A percentile compares a stretch with the other conserved stretches of the same genome.
Evolutionary conservation across 2,888 invertebrate genomes (phyloP).

Genomic region (Drosophila neonasuta): DNA sequence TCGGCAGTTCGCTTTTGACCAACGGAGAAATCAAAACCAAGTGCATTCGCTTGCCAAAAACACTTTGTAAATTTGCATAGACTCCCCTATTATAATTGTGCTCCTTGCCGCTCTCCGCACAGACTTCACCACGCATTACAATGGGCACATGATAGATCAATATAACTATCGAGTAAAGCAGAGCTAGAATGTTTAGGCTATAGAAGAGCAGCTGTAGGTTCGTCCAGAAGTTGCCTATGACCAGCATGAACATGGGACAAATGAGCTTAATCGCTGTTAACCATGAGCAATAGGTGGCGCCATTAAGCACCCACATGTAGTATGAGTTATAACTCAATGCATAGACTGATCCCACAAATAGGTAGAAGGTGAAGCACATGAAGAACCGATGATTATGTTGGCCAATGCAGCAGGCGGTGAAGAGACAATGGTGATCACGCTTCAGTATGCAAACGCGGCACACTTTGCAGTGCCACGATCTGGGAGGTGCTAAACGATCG

Average conservation of each 20-base stretch:
- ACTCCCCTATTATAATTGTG: constrained; percentile 87
- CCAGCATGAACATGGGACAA: constrained; percentile 88
- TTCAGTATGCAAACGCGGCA: constrained; percentile 92
- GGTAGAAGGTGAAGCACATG: constrained; percentile 88
- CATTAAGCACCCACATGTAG: constrained; percentile 84
- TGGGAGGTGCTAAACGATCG: constrained; percentile 88
- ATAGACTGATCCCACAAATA: constrained; percentile 88
- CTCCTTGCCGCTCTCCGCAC: constrained; percentile 80
- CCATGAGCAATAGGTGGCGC: constrained; percentile 78
- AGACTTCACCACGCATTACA: constrained; percentile 88
- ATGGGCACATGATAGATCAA: constrained; percentile 88
- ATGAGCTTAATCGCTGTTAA: constrained; percentile 86
- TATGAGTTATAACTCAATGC: constrained; percentile 88
- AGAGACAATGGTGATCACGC: constrained; percentile 94
- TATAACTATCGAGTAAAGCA: constrained; percentile 87
- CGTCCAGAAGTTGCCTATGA: constrained; percentile 86
- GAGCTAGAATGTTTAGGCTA: constrained; percentile 87
- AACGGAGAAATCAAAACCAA: constrained; percentile 91
- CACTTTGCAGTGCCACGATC: constrained; percentile 94
- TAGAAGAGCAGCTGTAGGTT: constrained; percentile 88
- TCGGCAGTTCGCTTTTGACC: constrained; percentile 88
- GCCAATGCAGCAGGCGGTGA: constrained; percentile 94
- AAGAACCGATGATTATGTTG: constrained; percentile 94
- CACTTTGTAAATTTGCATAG: constrained; percentile 87
- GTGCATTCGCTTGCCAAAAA: constrained; percentile 91